phyloP scores from a whole-genome alignment of 2,113 vertebrate species.

The Melospiza georgiana region DNA sequence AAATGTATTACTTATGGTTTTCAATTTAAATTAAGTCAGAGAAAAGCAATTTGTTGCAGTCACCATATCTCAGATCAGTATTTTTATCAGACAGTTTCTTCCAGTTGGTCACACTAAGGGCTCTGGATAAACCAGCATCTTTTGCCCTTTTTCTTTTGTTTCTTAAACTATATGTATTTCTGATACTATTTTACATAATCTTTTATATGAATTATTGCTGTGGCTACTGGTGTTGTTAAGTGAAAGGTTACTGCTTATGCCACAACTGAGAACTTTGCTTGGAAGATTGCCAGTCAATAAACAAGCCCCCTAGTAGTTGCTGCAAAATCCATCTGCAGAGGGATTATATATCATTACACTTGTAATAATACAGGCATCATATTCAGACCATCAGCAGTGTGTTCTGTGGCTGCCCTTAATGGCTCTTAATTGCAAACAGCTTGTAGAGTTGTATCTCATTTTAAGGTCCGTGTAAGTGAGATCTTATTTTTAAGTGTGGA shows the following conservation, averaged over 20 bases:
- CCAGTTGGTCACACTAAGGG: neutral
- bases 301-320: neutral
- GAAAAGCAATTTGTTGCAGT: neutral
- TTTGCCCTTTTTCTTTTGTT: neutral
- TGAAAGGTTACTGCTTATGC: neutral
- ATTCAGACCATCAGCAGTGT: neutral
- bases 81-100: neutral
- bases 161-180: neutral
- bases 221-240: neutral
- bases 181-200: neutral
- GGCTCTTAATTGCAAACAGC: constrained; percentile 6
- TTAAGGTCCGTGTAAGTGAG: neutral
- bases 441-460: neutral
- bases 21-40: neutral
- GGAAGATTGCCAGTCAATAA: neutral
- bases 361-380: neutral
- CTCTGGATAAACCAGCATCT: neutral
- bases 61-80: neutral
- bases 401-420: neutral
- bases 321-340: neutral
- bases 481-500: neutral
- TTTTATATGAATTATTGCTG: neutral
- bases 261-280: neutral
- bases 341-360: neutral
- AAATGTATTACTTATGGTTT: neutral